Base-by-base conservation (phyloP, 2,113 vertebrate species). In the Buteo buteo region DNA sequence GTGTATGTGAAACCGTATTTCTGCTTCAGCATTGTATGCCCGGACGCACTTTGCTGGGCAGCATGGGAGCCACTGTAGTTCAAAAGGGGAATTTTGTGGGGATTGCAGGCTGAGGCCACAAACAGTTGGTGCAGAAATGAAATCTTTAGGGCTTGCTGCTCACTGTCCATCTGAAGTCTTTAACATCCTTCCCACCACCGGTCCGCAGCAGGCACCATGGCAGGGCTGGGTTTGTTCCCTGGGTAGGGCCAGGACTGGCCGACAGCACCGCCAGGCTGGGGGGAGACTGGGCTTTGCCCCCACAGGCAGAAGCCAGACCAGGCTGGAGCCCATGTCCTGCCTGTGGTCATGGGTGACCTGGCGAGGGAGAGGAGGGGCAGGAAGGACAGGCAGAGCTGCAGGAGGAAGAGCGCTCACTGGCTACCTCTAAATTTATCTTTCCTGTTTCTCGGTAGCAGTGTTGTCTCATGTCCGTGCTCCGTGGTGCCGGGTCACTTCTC, bases 381-480 rank as follows among this genome's bases (percentile, higher is more conserved):
- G 85, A 94, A 91, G 76, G 88, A 55, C 26, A 3, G 71, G 66
- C 59, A 88, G 88, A 73, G 70, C 90, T 73, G 57, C 88, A 26
- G 70, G 94, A 97, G 97, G 96, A 97, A 93, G 88, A 84, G 40
- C 12, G 0, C 36, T 86, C 3, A 4, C 69, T 28, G 12, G 6
- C 78, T 78, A 73, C 64, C 88, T 96, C 96, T 98, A 96, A 97
- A 95, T 93, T 80, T 89, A 62, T 84, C 93, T 93, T 97, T 97
- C 97, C 96, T 95, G 90, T 96, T 86, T 66, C 92, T 47, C 21
- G 2, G 92, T 10, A 55, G 82, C 62, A 34, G 55, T 42, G 5
- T 4, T 7, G 25, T 36, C 64, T 80, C 16, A 0, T 65, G 42
- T 38, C 45, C 13, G 0, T n/a, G 61, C 78, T 16, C 62, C 2